Conservation (phyloP, 1,140 invertebrate species). For the Acyrthosiphon pisum region DNA sequence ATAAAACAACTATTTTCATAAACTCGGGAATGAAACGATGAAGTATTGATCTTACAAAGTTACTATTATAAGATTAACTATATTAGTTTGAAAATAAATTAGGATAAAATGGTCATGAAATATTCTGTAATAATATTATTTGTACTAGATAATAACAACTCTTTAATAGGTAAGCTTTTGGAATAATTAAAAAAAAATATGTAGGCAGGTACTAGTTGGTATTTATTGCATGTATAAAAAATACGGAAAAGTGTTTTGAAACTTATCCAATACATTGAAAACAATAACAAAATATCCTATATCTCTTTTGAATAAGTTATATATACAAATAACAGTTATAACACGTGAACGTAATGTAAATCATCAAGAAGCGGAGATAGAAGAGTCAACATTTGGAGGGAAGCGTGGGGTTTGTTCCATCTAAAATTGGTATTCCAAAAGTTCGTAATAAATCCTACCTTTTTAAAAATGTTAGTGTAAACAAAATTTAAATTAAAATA, state of each 20-base stretch:
- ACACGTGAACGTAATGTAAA: neutral
- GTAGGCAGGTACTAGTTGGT: neutral
- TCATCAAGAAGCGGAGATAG: neutral
- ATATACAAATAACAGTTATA: neutral
- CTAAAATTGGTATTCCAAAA: neutral
- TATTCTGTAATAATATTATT: neutral
- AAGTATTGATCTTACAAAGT: neutral
- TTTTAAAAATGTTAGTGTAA: neutral
- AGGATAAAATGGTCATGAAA: neutral
- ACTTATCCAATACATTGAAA: neutral
- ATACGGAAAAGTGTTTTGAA: neutral
- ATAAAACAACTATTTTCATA: neutral
- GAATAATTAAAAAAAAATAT: neutral
- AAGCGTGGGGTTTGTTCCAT: neutral
- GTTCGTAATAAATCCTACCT: neutral
- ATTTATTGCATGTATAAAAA: neutral
- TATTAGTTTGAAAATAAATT: neutral
- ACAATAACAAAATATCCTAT: neutral
- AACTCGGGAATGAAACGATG: neutral
- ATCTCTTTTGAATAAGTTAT: neutral
- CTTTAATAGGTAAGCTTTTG: neutral
- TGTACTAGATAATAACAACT: neutral
- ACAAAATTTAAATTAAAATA: neutral
- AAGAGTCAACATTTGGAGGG: neutral
- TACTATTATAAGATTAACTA: neutral